Percentiles rank a stretch among this genome's conserved stretches.
These are phyloP conservation scores for Stigmatopora argus DNA, from an alignment of 2,113 vertebrate genomes.

Conservation along the genomic window DNA sequence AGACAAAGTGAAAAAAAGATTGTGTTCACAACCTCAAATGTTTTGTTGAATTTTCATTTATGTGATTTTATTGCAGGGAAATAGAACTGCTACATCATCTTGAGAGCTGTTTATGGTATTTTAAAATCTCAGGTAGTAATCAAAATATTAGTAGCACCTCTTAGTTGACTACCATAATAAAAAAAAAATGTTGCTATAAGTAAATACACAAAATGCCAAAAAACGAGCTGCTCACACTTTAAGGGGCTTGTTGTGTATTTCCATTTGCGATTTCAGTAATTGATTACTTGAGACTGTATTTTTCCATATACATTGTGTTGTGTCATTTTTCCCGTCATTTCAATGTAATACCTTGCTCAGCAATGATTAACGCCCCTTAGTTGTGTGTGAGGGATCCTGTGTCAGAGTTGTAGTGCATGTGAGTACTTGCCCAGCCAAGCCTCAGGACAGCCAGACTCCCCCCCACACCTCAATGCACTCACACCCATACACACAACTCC, in stretches of 20 bases:
- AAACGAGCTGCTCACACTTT: not conserved
- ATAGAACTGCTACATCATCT: not conserved
- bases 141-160: not conserved
- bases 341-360: constrained; percentile 34
- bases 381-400: constrained; percentile 28
- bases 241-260: not conserved
- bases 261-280: constrained; percentile 5
- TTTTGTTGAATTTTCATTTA: not conserved
- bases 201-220: not conserved
- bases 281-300: not conserved
- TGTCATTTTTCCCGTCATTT: constrained; percentile 7
- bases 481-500: constrained; percentile 20
- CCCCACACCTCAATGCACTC: constrained; percentile 15
- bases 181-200: not conserved
- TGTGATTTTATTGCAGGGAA: not conserved
- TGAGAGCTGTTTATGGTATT: not conserved
- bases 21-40: not conserved
- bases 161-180: not conserved
- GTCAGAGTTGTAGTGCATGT: constrained; percentile 39
- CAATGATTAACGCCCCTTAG: constrained; percentile 33
- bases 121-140: not conserved
- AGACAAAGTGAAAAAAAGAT: not conserved
- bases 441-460: constrained; percentile 49
- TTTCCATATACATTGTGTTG: not conserved
- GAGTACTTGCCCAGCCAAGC: constrained; percentile 54